These are phyloP conservation scores for Clarias macrocephalus DNA, from an alignment of 2,113 vertebrate genomes.

Conservation along the genomic window DNA sequence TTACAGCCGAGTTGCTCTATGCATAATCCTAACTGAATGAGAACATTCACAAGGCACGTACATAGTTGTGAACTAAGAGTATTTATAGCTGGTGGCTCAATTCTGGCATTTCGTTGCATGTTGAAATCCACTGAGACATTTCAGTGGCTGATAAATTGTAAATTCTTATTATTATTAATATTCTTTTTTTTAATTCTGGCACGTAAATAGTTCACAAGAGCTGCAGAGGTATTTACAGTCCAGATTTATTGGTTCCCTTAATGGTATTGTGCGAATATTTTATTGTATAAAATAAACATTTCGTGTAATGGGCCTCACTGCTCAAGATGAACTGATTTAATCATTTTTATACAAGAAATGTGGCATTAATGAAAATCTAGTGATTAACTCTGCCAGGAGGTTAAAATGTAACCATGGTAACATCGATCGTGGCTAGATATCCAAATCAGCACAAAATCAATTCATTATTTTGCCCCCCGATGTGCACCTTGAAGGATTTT, in stretches of 20 bases:
- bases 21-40: slow-evolving; percentile 26
- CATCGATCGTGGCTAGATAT: background rate
- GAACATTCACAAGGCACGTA: slow-evolving; percentile 19
- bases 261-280: background rate
- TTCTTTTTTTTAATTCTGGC: background rate
- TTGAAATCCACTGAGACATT: background rate
- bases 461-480: no score
- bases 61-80: slow-evolving; percentile 2
- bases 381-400: background rate
- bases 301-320: background rate
- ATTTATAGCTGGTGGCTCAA: slow-evolving; percentile 17
- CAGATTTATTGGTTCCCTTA: background rate
- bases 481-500: background rate
- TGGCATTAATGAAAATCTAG: background rate
- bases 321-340: background rate
- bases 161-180: no score
- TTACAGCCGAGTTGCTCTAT: slow-evolving; percentile 36
- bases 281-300: background rate
- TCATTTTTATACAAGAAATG: background rate
- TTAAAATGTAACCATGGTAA: background rate
- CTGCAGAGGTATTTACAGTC: background rate
- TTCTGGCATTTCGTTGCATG: background rate
- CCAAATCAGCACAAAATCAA: background rate
- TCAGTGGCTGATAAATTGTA: background rate
- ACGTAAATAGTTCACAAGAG: background rate